A percentile compares a stretch with the other conserved stretches of the same genome.
Evolutionary conservation across 2,888 invertebrate species (phyloP).

Genomic region (Parnassius smintheus): DNA sequence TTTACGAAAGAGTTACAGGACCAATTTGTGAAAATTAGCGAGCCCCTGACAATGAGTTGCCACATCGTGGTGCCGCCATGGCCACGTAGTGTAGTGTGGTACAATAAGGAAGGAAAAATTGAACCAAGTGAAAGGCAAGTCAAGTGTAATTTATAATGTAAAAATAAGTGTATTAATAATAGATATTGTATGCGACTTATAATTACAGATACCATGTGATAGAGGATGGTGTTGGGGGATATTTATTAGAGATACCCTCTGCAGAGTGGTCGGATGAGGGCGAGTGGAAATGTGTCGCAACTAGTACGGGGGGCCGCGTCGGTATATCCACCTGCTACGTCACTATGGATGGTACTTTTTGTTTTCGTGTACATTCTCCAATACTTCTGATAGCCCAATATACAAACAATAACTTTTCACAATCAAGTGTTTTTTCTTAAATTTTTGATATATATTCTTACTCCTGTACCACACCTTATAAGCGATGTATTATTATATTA

Average conservation of each 20-base stretch:
- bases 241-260: slow-evolving; percentile 87
- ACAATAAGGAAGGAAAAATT: slow-evolving; percentile 90
- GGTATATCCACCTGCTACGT: slow-evolving; percentile 88
- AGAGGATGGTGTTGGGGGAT: slow-evolving; percentile 92
- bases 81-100: slow-evolving; percentile 91
- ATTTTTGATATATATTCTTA: no score
- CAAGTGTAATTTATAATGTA: not conserved
- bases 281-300: slow-evolving; percentile 94
- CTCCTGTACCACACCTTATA: no score
- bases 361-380: no score
- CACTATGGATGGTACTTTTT: slow-evolving; percentile 86
- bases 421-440: no score
- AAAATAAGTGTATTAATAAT: no score
- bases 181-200: not conserved
- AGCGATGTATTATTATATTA: no score
- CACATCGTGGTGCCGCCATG: slow-evolving; percentile 93
- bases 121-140: slow-evolving; percentile 82
- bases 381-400: no score
- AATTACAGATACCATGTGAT: slow-evolving; percentile 82
- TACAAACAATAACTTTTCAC: no score
- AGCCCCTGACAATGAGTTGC: slow-evolving; percentile 86
- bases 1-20: slow-evolving; percentile 88
- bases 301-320: slow-evolving; percentile 87
- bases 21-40: slow-evolving; percentile 89
- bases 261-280: slow-evolving; percentile 92